A percentile compares a stretch with the other conserved stretches of the same genome.
phyloP scores from a whole-genome alignment of 2,113 vertebrate genomes.

The Sylvilagus bachmani region DNA sequence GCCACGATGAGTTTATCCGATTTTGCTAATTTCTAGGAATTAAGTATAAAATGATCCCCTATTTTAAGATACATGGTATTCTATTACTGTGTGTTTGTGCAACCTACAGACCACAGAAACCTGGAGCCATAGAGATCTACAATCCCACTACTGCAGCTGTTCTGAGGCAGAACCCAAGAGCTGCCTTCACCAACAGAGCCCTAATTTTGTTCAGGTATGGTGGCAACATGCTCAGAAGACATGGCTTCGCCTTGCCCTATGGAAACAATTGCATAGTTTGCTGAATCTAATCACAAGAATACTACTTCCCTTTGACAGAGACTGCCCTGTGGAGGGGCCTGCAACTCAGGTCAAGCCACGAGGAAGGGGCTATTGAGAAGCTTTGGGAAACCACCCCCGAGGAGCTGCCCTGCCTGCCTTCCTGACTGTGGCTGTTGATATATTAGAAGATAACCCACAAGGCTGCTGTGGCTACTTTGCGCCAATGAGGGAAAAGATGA shows the following conservation, averaged over 20 bases:
- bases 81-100: not conserved
- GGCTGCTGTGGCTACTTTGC: not conserved
- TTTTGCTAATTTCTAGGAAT: conserved; percentile 16
- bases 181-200: not conserved
- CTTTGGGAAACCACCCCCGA: not conserved
- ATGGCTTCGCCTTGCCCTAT: not conserved
- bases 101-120: conserved; percentile 1
- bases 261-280: not conserved
- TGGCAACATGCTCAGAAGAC: not conserved
- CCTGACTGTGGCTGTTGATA: not conserved
- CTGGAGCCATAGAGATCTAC: not conserved
- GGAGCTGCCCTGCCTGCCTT: not conserved
- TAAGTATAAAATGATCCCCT: conserved; percentile 45
- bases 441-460: not conserved
- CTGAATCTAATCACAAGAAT: conserved; percentile 21
- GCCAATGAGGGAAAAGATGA: not conserved
- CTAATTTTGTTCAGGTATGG: not conserved
- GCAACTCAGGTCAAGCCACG: not conserved
- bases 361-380: not conserved
- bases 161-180: not conserved
- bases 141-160: not conserved
- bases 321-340: not conserved
- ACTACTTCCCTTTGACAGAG: conserved; percentile 4
- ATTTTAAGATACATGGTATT: conserved; percentile 33
- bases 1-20: not conserved